Conservation (phyloP, 2,113 vertebrate genomes). For the Pionites leucogaster region DNA sequence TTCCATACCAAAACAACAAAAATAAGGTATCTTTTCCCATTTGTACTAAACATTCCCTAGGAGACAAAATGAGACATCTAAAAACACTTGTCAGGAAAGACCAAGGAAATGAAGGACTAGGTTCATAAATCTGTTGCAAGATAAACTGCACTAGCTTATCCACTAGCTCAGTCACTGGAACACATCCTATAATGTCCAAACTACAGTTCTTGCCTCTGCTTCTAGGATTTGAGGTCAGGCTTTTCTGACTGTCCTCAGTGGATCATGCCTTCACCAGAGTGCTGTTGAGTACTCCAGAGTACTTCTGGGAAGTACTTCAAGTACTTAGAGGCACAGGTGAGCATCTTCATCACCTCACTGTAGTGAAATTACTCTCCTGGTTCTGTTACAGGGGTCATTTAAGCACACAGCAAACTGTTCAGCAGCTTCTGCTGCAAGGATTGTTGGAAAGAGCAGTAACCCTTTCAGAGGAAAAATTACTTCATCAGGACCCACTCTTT, state of each 20-base stretch:
- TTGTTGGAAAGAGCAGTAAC: background rate
- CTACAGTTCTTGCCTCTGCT: background rate
- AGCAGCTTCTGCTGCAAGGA: background rate
- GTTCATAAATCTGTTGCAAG: background rate
- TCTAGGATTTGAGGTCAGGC: background rate
- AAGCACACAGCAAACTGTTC: background rate
- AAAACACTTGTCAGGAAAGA: background rate
- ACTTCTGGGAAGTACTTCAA: background rate
- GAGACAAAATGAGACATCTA: background rate
- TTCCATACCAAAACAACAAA: background rate
- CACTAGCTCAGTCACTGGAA: background rate
- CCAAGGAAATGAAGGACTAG: background rate
- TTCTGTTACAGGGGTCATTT: background rate
- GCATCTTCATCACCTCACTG: background rate
- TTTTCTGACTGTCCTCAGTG: background rate
- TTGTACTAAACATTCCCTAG: background rate
- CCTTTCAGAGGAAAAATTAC: background rate
- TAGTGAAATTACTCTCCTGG: background rate
- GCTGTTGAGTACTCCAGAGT: background rate
- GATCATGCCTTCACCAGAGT: background rate
- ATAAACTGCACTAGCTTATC: background rate
- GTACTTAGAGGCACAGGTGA: background rate
- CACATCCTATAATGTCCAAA: background rate
- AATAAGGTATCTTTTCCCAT: background rate
- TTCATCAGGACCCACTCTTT: background rate